phyloP scores from a whole-genome alignment of 2,113 vertebrate genomes.

The Cephalopholis sonnerati region DNA sequence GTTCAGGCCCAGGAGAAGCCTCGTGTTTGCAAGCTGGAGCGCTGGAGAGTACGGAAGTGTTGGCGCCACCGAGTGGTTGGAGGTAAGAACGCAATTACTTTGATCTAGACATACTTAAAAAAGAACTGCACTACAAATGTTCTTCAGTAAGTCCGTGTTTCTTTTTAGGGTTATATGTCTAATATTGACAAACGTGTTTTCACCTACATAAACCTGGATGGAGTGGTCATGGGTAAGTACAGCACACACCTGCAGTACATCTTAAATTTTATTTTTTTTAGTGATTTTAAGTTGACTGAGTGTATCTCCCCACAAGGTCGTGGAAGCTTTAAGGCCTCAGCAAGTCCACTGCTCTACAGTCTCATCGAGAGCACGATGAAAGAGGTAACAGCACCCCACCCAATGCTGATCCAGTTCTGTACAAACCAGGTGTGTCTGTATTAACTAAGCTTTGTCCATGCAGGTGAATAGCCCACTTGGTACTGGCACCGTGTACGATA shows the following conservation, averaged over 20 bases:
- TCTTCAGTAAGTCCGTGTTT: background rate
- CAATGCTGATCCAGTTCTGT: rapidly evolving
- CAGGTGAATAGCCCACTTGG: slow-evolving; percentile 84
- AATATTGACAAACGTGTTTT: slow-evolving; percentile 87
- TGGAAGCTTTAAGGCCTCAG: slow-evolving; percentile 87
- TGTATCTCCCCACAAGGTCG: slow-evolving; percentile 58
- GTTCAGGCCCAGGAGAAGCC: slow-evolving; percentile 90
- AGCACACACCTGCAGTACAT: background rate
- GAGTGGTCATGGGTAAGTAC: slow-evolving; percentile 89
- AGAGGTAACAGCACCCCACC: slow-evolving; percentile 74
- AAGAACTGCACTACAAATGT: rapidly evolving
- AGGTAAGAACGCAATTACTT: slow-evolving; percentile 82
- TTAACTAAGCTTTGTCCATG: slow-evolving; percentile 25
- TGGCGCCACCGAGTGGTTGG: slow-evolving; percentile 95
- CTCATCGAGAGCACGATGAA: slow-evolving; percentile 85
- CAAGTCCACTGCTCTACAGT: slow-evolving; percentile 89
- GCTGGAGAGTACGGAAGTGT: slow-evolving; percentile 93
- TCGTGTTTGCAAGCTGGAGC: slow-evolving; percentile 96
- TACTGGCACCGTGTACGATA: slow-evolving; percentile 42
- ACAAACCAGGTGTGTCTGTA: background rate
- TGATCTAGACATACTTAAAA: rapidly evolving
- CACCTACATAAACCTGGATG: slow-evolving; percentile 93
- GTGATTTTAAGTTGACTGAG: background rate
- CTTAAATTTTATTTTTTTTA: background rate
- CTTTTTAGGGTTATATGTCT: slow-evolving; percentile 87